These are phyloP conservation scores for Physella acuta DNA, from an alignment of 1,140 invertebrate genomes.

Conservation along the genomic window DNA sequence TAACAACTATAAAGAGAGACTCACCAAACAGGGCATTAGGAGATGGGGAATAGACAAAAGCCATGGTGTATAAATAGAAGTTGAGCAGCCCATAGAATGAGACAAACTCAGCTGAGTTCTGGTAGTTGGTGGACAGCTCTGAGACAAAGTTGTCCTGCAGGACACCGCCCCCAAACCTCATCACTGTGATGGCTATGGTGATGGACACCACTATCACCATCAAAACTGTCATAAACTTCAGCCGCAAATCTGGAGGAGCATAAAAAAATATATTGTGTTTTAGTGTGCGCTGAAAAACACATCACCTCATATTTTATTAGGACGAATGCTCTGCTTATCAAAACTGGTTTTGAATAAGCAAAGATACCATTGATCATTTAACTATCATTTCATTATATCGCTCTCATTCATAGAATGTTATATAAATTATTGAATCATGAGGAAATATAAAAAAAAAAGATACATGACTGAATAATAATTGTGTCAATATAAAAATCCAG, in stretches of 20 bases:
- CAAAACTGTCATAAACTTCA: constrained; percentile 86
- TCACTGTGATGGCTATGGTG: constrained; percentile 74
- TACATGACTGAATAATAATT: too few species aligned
- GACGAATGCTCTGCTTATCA: too few species aligned
- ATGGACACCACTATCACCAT: constrained; percentile 82
- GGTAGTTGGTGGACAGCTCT: constrained; percentile 80
- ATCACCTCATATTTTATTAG: too few species aligned
- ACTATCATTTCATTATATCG: too few species aligned
- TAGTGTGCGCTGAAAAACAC: too few species aligned
- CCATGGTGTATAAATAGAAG: constrained; percentile 90
- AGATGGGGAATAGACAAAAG: constrained; percentile 89
- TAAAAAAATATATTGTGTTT: constrained; percentile 15
- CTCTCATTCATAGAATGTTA: too few species aligned
- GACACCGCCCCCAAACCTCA: constrained; percentile 83
- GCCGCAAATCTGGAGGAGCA: constrained; percentile 75
- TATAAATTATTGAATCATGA: too few species aligned
- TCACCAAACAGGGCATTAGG: constrained; percentile 79
- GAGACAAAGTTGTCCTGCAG: constrained; percentile 92
- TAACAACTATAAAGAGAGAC: constrained; percentile 46
- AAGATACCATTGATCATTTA: too few species aligned
- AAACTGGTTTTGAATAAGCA: too few species aligned
- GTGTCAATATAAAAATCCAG: too few species aligned
- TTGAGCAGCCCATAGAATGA: constrained; percentile 92
- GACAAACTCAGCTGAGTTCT: constrained; percentile 91
- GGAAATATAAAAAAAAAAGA: too few species aligned